A percentile compares a stretch with the other conserved stretches of the same genome.
Conservation (phyloP, 2,797 vertebrate genomes). For the Betta splendens region DNA sequence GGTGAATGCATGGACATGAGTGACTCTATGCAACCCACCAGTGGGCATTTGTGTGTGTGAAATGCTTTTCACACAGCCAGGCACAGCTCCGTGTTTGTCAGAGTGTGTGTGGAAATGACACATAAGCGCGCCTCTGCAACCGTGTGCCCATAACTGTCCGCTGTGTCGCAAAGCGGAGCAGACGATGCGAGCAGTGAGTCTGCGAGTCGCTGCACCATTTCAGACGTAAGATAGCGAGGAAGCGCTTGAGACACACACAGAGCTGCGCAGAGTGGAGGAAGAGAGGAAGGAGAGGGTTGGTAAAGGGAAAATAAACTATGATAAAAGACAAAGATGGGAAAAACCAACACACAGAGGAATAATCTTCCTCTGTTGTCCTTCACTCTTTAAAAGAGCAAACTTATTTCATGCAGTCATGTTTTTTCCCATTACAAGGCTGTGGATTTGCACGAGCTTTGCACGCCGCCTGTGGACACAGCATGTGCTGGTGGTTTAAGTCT, state of each 20-base stretch:
- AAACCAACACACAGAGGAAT: neutral
- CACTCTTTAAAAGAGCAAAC: too few species aligned
- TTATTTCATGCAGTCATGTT: too few species aligned
- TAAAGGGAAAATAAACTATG: constrained; percentile 5
- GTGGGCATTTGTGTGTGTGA: constrained; percentile 36
- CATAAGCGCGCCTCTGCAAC: constrained; percentile 30
- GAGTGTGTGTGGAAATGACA: constrained; percentile 20
- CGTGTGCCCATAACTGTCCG: constrained; percentile 48
- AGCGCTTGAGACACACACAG: constrained; percentile 42
- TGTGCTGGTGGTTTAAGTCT: too few species aligned
- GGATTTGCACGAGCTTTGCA: too few species aligned
- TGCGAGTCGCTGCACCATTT: constrained; percentile 68
- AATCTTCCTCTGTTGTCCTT: too few species aligned
- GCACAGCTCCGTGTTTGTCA: constrained; percentile 25
- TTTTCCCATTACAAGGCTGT: too few species aligned
- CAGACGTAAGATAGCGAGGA: constrained; percentile 58
- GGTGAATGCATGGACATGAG: constrained; percentile 11
- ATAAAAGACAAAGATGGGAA: constrained; percentile 18
- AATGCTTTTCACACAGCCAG: constrained; percentile 38
- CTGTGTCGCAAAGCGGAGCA: constrained; percentile 34
- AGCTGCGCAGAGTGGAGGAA: constrained; percentile 18
- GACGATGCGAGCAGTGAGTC: constrained; percentile 60
- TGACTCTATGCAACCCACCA: constrained; percentile 42
- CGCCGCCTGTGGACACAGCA: too few species aligned
- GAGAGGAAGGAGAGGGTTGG: constrained; percentile 21